Base-by-base conservation (phyloP, 1,140 invertebrate species). In the Coptotermes formosanus region DNA sequence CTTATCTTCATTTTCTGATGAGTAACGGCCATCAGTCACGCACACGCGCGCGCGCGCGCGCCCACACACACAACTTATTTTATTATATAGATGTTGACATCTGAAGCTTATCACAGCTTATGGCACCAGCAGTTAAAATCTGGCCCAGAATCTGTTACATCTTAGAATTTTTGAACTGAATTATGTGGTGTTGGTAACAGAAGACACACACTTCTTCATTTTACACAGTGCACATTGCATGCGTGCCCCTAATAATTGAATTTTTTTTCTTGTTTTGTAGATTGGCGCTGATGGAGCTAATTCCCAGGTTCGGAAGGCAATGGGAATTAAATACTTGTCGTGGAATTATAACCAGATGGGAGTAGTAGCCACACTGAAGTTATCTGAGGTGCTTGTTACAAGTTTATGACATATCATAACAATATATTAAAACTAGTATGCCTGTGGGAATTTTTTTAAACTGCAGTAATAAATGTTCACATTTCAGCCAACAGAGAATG, bases 271-370 rank as follows among this genome's bases (percentile, higher is more conserved):
- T 86, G 86, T 52, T 30, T 92, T 93, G 85, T 90, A 96, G 95
- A 94, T 99, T 88, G 98, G 98, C 44, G 98, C 98, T 55, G 98
- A 99, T 93, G 98, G 98, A 0, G 94, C 94, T 11, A 96, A 96
- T 89, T 99, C 98, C 7, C 91, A 94, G 87, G 96, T 99, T 21
- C 92, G 98, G 16, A 91, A 95, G 88, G 91, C 94, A 25, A 97
- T 98, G 94, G 93, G 93, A 82, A 94, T 96, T 21, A 93, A 96
- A 87, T 96, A 97, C 87, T 89, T 98, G 0, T 92, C 93, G 7
- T 95, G 96, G 93, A 94, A 95, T 89, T 99, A 99, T 89, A 93
- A 97, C 87, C 97, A 99, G 90, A 95, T 94, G 92, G 97, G 95
- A 43, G 92, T 99, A 64, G 98, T 99, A 23, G 97, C 97, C 12